Evolutionary conservation across 2,888 invertebrate species (phyloP), one percentile per base, ranked within the genome.

Genomic region (Phortica magna): DNA sequence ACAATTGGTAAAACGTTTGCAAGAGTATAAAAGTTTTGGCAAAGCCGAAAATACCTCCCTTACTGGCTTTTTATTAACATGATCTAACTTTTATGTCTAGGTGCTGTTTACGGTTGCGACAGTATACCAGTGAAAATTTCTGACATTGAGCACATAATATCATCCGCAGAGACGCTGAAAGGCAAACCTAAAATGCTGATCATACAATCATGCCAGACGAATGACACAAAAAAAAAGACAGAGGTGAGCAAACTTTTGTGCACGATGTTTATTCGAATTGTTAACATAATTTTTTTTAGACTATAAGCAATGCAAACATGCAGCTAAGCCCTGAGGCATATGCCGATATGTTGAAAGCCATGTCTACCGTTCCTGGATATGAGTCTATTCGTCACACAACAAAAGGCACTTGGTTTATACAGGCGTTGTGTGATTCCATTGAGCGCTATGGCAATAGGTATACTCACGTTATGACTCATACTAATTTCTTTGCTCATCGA

Each of bases 141-240:
- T 0, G 89, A 89, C n/a, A 92, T 94, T 10, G 91, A 92, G 77
- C 87, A 91, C 67, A 92, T 93, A 82, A 88, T 94, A 72, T 92
- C 92, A 59, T 78, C 79, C 7, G 89, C 88, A 2, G 84, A 82
- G 7, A 86, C 91, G 67, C 89, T 94, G 22, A 79, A 84, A 2
- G 90, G 91, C 2, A 93, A 93, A 83, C 93, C 93, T 14, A 94
- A 94, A 90, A 83, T 94, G 74, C 84, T 94, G 0, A 92, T 94
- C 70, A 90, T 94, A 59, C 94, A 94, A 88, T 93, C 94, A 0
- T 94, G 94, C 78, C 94, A 94, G 86, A 93, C 93, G 43, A 79
- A 85, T 72, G 79, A 80, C 1, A 61, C 80, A 87, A 43, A 75
- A 0, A 73, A 75, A 7, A 80, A 83, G 42, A 64, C 59, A n/a